Evolutionary conservation across 2,113 vertebrate species (phyloP).

Genomic region (Eleginops maclovinus): DNA sequence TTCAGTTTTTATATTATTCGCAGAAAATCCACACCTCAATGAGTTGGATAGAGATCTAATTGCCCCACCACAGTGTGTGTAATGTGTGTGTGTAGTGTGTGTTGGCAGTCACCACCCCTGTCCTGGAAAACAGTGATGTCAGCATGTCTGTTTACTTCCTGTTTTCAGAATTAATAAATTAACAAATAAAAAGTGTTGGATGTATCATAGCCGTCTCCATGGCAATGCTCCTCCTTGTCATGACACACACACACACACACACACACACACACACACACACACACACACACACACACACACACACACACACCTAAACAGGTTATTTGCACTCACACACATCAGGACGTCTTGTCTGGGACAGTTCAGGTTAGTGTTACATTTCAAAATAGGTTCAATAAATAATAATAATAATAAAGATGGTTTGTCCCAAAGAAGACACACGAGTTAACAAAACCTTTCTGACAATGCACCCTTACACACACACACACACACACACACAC

Average conservation of each 20-base stretch:
- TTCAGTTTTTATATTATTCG: conserved; percentile 3
- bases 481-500: conserved; percentile 26
- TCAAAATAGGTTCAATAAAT: conserved; percentile 71
- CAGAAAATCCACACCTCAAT: conserved; percentile 25
- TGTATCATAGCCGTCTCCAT: conserved; percentile 51
- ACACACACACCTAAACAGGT: too few relatives aligned
- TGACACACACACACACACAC: not conserved
- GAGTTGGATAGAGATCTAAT: conserved; percentile 21
- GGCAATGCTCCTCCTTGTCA: conserved; percentile 39
- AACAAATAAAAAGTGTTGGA: conserved; percentile 57
- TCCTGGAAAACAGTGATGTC: conserved; percentile 32
- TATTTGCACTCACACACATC: conserved; percentile 22
- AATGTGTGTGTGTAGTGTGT: too few relatives aligned
- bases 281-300: conserved; percentile 7
- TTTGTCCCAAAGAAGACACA: conserved; percentile 50
- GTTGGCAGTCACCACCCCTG: conserved; percentile 21
- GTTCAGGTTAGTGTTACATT: conserved; percentile 43
- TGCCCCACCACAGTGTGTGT: conserved; percentile 10
- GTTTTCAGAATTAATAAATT: conserved; percentile 60
- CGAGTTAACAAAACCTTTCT: conserved; percentile 29
- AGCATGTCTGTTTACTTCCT: conserved; percentile 49
- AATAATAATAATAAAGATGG: conserved; percentile 61
- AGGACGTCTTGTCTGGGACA: conserved; percentile 50
- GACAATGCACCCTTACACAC: conserved; percentile 10
- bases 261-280: conserved; percentile 20